A percentile compares a stretch with the other conserved stretches of the same genome.
These are phyloP conservation scores for Drosophila guanche DNA, from an alignment of 1,140 invertebrate genomes.

Conservation along the genomic window DNA sequence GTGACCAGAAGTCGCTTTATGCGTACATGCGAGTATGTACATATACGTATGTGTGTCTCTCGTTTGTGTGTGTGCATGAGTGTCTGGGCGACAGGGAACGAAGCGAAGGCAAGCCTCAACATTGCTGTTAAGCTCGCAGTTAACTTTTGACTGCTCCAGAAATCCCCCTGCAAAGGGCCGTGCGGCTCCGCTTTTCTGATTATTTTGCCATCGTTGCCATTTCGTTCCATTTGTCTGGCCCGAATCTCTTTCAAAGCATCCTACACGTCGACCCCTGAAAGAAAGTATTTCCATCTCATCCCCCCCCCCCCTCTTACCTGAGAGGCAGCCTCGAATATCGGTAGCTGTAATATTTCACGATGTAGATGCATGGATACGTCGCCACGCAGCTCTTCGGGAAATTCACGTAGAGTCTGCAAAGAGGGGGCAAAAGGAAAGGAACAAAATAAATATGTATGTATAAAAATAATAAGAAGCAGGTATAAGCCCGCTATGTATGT, in stretches of 20 bases:
- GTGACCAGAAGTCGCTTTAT: constrained; percentile 5
- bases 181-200: constrained; percentile 39
- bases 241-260: constrained; percentile 65
- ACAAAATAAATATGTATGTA: constrained; percentile 13
- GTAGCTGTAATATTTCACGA: constrained; percentile 95
- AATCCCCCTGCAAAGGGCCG: constrained; percentile 21
- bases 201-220: constrained; percentile 69
- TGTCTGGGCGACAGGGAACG: constrained; percentile 23
- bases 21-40: constrained; percentile 8
- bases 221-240: constrained; percentile 65
- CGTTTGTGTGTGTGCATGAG: constrained; percentile 15
- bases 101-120: constrained; percentile 20
- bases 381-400: constrained; percentile 96
- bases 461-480: constrained; percentile 5
- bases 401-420: constrained; percentile 95
- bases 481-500: constrained; percentile 22
- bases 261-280: constrained; percentile 39
- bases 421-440: constrained; percentile 10
- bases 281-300: constrained; percentile 17
- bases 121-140: constrained; percentile 53
- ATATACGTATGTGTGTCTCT: constrained; percentile 3
- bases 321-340: constrained; percentile 96
- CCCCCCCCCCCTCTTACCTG: constrained; percentile 72
- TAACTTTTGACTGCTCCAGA: constrained; percentile 63
- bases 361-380: constrained; percentile 98